A percentile compares a stretch with the other conserved stretches of the same genome.
Evolutionary conservation across 2,797 vertebrate species (phyloP).

Genomic region (Chromis chromis): DNA sequence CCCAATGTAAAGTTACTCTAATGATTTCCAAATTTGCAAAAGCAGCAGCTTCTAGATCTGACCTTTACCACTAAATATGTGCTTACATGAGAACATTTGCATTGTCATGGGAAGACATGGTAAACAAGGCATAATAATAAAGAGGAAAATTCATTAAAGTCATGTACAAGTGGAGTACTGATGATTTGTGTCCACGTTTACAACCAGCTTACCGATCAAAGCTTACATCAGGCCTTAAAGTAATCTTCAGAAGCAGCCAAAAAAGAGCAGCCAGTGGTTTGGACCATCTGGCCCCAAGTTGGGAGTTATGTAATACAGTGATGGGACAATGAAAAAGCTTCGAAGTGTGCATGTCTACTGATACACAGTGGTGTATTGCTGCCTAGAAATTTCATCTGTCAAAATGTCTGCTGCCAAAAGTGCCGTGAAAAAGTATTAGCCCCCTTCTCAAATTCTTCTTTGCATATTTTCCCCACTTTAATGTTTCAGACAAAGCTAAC

Average conservation of each 20-base stretch:
- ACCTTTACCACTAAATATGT: conserved; percentile 3
- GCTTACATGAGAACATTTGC: neutral
- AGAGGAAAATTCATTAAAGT: neutral
- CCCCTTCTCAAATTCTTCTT: no score
- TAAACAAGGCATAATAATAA: neutral
- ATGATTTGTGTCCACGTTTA: conserved; percentile 18
- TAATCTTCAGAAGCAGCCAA: conserved; percentile 24
- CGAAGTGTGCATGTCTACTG: neutral
- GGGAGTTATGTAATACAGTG: conserved; percentile 4
- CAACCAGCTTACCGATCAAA: conserved; percentile 17
- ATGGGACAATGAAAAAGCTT: neutral
- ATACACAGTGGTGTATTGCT: neutral
- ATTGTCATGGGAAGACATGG: neutral
- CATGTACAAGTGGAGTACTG: neutral
- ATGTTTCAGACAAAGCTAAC: no score
- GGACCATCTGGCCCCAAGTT: conserved; percentile 16
- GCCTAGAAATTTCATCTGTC: neutral
- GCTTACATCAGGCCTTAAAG: conserved; percentile 20
- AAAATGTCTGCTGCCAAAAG: no score
- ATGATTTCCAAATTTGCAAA: neutral
- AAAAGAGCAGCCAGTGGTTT: conserved; percentile 34
- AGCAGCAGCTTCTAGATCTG: neutral
- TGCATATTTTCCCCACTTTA: no score
- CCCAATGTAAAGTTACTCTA: neutral
- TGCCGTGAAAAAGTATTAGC: no score